Evolutionary conservation across 2,888 invertebrate genomes (phyloP), one percentile per base, ranked within the genome.

Genomic region (Meteorus colon): DNA sequence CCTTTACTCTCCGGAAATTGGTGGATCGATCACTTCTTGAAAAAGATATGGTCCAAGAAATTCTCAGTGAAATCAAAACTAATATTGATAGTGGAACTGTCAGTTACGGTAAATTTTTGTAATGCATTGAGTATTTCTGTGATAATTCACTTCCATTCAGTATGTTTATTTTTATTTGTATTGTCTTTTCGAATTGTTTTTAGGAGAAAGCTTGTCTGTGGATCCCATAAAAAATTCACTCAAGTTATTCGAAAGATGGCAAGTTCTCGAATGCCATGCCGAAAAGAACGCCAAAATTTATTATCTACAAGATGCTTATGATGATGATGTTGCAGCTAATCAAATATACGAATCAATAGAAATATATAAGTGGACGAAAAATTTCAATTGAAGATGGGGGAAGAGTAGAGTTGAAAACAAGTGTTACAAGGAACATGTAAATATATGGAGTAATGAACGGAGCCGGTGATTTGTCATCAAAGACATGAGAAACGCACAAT

Each of bases 171-270:
- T 24, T 24, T 12, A 41, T 41, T 10, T 41, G 1, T 31, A 63
- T 31, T 14, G 14, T 12, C 1, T 24, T 16, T 41, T 34, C 68
- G 1, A 60, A 59, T 76, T 19, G 19, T 65, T 79, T 82, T 70
- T 73, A 97, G 97, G 95, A 81, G 97, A 98, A 90, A 96, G 97
- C 85, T 93, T 97, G 69, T 96, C 96, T 8, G 94, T 95, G 10
- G 97, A 97, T 88, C 94, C 96, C 0, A 93, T 98, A 70, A 94
- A 94, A 86, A 97, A 97, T 90, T 96, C 96, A 72, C 89, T 97
- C 37, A 95, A 96, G 81, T 90, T 97, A 0, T 93, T 95, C 55
- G 94, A 96, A 80, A 95, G 95, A 83, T 95, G 96, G 95, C 94
- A 94, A 80, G 93, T 96, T 14, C 85, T 97, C 45, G 95, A 96